phyloP scores from a whole-genome alignment of 2,797 vertebrate species.

The Lates japonicus region DNA sequence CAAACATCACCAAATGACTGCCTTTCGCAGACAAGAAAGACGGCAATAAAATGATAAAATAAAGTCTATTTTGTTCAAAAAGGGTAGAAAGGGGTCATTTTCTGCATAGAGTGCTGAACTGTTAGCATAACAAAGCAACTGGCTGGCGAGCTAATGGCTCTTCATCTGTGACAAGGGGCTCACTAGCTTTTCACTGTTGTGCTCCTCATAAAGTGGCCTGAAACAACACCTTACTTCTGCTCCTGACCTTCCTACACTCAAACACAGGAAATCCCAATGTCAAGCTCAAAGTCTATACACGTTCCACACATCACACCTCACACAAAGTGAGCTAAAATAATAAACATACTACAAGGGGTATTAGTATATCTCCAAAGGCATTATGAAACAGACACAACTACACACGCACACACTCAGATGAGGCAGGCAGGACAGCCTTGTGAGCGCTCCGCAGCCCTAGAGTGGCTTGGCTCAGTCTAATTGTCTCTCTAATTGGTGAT shows the following conservation, averaged over 20 bases:
- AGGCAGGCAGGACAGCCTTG: slow-evolving; percentile 86
- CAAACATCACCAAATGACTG: slow-evolving; percentile 83
- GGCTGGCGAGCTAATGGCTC: slow-evolving; percentile 86
- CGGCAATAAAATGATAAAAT: slow-evolving; percentile 86
- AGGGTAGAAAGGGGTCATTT: slow-evolving; percentile 85
- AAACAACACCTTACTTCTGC: slow-evolving; percentile 71
- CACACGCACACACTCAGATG: slow-evolving; percentile 50
- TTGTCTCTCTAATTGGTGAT: slow-evolving; percentile 98
- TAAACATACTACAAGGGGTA: slow-evolving; percentile 49
- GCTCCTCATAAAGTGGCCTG: slow-evolving; percentile 80
- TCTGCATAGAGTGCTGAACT: slow-evolving; percentile 82
- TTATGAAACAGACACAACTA: slow-evolving; percentile 46
- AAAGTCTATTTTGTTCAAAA: slow-evolving; percentile 86
- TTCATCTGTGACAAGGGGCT: slow-evolving; percentile 85
- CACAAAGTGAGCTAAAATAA: slow-evolving; percentile 49
- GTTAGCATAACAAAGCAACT: slow-evolving; percentile 87
- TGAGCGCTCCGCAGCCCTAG: slow-evolving; percentile 88
- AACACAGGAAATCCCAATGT: slow-evolving; percentile 67
- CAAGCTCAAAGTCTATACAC: slow-evolving; percentile 54
- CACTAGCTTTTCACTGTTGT: slow-evolving; percentile 81
- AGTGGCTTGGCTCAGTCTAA: slow-evolving; percentile 93
- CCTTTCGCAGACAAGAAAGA: slow-evolving; percentile 79
- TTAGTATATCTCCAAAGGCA: slow-evolving; percentile 44
- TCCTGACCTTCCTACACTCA: slow-evolving; percentile 63
- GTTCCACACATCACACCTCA: slow-evolving; percentile 20